A percentile compares a stretch with the other conserved stretches of the same genome.
Conservation (phyloP, 2,797 vertebrate genomes). For the Furcifer pardalis region DNA sequence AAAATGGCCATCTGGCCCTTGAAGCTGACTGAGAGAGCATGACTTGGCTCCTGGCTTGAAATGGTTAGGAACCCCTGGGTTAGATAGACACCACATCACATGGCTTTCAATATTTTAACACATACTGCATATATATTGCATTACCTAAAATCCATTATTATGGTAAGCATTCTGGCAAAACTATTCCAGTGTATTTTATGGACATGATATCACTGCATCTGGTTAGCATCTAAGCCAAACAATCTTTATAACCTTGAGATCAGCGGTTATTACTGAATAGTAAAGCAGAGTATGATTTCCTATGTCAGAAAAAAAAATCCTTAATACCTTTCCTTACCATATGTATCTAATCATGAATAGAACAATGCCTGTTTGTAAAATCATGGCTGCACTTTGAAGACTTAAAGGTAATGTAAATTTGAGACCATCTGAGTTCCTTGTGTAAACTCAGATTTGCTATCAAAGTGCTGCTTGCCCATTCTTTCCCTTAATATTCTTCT, state of each 20-base stretch:
- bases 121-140: conserved; percentile 29
- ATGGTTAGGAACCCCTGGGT: too few species aligned
- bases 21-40: too few species aligned
- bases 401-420: conserved; percentile 1
- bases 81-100: conserved; percentile 40
- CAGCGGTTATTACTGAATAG: conserved; percentile 32
- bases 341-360: conserved; percentile 29
- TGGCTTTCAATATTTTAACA: conserved; percentile 33
- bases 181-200: conserved; percentile 41
- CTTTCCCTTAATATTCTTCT: neutral
- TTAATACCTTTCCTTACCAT: conserved; percentile 25
- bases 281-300: conserved; percentile 57
- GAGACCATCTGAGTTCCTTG: neutral
- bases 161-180: conserved; percentile 49
- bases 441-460: conserved; percentile 1
- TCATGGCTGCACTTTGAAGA: conserved; percentile 33
- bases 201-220: conserved; percentile 55
- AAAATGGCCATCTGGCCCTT: too few species aligned
- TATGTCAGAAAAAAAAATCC: conserved; percentile 34
- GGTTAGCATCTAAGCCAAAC: conserved; percentile 50
- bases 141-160: conserved; percentile 57
- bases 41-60: too few species aligned
- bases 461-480: neutral
- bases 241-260: conserved; percentile 38
- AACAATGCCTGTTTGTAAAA: conserved; percentile 38